Conservation (phyloP, 2,113 vertebrate genomes). For the Sebastes fasciatus region DNA sequence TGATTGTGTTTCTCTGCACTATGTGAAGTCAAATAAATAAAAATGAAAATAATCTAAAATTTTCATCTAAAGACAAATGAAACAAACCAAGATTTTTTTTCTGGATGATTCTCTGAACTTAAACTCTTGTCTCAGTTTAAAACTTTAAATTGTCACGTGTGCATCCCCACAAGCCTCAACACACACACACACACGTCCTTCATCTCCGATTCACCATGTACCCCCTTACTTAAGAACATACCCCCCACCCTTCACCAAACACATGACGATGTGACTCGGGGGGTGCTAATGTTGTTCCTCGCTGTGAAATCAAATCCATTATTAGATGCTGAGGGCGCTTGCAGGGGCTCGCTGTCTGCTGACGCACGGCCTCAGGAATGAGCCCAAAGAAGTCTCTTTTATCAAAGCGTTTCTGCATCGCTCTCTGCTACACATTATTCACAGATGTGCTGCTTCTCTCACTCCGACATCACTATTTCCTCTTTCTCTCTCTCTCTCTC, state of each 20-base stretch:
- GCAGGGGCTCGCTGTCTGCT: slow-evolving; percentile 73
- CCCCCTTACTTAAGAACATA: background rate
- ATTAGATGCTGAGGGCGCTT: slow-evolving; percentile 67
- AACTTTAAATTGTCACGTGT: background rate
- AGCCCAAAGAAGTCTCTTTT: slow-evolving; percentile 80
- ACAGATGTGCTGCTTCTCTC: slow-evolving; percentile 82
- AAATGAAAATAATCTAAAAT: background rate
- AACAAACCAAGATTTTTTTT: background rate
- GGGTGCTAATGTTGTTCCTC: slow-evolving; percentile 57
- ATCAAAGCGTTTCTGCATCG: slow-evolving; percentile 83
- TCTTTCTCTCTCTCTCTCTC: slow-evolving; percentile 33
- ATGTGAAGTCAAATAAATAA: background rate
- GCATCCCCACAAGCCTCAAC: background rate
- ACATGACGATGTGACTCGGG: slow-evolving; percentile 30
- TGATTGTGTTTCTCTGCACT: background rate
- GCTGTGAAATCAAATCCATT: slow-evolving; percentile 74
- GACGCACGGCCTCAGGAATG: slow-evolving; percentile 84
- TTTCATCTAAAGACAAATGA: background rate
- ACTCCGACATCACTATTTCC: slow-evolving; percentile 58
- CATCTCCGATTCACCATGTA: background rate
- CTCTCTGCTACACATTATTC: slow-evolving; percentile 85
- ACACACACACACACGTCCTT: background rate
- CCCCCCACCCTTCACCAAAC: background rate
- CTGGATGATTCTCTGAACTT: background rate
- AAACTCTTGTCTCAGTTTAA: background rate